Conservation (phyloP, 2,797 vertebrate genomes). For the Scleropages formosus region DNA sequence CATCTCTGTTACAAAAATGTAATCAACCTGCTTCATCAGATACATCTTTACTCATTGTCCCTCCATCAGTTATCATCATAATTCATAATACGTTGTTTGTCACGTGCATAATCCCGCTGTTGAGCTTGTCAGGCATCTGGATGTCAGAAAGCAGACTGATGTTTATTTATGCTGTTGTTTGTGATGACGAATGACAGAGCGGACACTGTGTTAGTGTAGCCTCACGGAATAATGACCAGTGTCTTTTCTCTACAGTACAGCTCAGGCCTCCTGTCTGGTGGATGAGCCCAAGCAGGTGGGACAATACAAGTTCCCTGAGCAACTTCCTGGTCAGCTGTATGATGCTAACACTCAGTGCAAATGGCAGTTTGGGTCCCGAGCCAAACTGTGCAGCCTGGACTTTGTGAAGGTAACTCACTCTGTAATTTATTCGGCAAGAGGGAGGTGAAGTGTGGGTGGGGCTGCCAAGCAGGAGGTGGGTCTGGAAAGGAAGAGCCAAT, state of each 20-base stretch:
- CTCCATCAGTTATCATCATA: too few species aligned
- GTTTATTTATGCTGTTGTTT: neutral
- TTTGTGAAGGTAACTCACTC: slow-evolving; percentile 84
- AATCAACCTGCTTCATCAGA: too few species aligned
- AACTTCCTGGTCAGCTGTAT: slow-evolving; percentile 94
- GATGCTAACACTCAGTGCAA: slow-evolving; percentile 96
- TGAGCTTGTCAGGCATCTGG: too few species aligned
- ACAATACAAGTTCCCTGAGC: slow-evolving; percentile 90
- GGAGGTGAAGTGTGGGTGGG: too few species aligned
- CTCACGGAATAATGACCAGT: neutral
- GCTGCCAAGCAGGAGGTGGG: neutral
- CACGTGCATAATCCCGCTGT: too few species aligned
- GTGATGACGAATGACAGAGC: too few species aligned
- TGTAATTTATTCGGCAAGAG: slow-evolving; percentile 16
- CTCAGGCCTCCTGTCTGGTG: slow-evolving; percentile 93
- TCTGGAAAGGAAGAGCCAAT: neutral
- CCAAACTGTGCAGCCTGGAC: slow-evolving; percentile 88
- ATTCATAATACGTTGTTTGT: too few species aligned
- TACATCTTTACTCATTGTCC: too few species aligned
- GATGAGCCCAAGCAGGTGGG: slow-evolving; percentile 92
- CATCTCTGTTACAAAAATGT: too few species aligned
- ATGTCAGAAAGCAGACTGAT: too few species aligned
- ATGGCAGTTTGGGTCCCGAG: slow-evolving; percentile 96
- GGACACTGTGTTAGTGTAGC: neutral
- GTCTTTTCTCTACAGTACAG: slow-evolving; percentile 75